Base-by-base conservation (phyloP, 1,140 invertebrate genomes). In the Neoseiulus cucumeris region DNA sequence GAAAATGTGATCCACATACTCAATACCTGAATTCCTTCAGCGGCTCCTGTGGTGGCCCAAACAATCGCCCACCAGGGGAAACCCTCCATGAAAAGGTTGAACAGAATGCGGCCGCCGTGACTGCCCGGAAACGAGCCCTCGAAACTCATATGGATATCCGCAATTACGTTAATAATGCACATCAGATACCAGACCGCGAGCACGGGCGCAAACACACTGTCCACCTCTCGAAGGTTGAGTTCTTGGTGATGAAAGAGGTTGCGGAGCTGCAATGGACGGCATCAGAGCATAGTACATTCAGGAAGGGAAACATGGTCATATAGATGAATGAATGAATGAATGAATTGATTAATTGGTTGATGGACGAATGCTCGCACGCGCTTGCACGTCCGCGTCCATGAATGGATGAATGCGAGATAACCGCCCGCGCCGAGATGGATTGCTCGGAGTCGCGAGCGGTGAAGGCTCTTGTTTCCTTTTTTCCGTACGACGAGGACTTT, bases 211-310 rank as follows among this genome's bases (percentile, higher is more conserved):
- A 59, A 59, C 2, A 59, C 25, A 25, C 33, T 33, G 33, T 59
- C 51, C 51, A 59, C 14, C 22, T 59, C 25, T 6, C 14, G 22
- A 6, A 59, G 51, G 22, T 59, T 59, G 51, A 33, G 25, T 59
- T 59, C 51, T 25, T 59, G 51, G 22, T 59, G 51, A 59, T 59
- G 51, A 20, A 59, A 59, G 25, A 59, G 51, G 51, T 25, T 59
- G 22, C 51, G 51, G 14, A 59, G 33, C 51, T 59, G 51, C 25
- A 59, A 25, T 39, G 33, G 33, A 4, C 33, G 9, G 33, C 33
- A 39, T 39, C 33, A 39, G 9, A 6, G 9, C 4, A 39, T 39
- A 39, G 33, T 9, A 9, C 33, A 39, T 4, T 39, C 33, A 39
- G 33, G n/a, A n/a, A n/a, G n/a, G n/a, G n/a, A n/a, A n/a, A 39